Evolutionary conservation across 2,113 vertebrate species (phyloP).

Genomic region (Tympanuchus pallidicinctus): DNA sequence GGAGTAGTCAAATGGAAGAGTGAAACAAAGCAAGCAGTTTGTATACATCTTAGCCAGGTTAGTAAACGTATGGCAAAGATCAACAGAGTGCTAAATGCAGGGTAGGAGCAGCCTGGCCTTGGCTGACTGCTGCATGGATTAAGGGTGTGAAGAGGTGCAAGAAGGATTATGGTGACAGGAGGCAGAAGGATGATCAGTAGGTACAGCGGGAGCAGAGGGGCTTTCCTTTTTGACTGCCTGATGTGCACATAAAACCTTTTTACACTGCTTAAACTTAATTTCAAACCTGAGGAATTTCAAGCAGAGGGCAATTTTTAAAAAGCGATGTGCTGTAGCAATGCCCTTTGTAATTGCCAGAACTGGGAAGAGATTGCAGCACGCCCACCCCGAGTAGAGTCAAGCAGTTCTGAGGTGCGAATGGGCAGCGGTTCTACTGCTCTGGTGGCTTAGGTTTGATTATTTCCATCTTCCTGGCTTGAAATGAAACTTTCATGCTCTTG

Average conservation of each 20-base stretch:
- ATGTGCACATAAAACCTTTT: rapidly evolving
- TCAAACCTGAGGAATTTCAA: conserved; percentile 17
- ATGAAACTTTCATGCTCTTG: neutral
- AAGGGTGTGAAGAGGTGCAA: neutral
- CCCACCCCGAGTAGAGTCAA: neutral
- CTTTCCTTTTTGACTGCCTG: neutral
- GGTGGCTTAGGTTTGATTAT: neutral
- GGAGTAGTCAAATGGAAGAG: neutral
- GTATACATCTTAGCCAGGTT: neutral
- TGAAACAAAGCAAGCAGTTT: neutral
- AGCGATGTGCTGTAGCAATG: neutral
- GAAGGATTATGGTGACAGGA: neutral
- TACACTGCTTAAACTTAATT: neutral
- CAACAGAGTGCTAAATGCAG: neutral
- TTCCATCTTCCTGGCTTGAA: neutral
- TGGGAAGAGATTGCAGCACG: neutral
- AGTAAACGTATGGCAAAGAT: neutral
- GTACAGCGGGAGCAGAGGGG: neutral
- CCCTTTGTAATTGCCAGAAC: neutral
- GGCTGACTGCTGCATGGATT: neutral
- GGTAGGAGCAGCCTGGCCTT: neutral
- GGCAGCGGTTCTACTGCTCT: neutral
- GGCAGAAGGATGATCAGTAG: neutral
- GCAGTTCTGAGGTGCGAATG: neutral
- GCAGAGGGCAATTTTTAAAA: neutral